These are phyloP conservation scores for Subanguina moxae DNA, from an alignment of 1,140 invertebrate genomes.

Conservation along the genomic window DNA sequence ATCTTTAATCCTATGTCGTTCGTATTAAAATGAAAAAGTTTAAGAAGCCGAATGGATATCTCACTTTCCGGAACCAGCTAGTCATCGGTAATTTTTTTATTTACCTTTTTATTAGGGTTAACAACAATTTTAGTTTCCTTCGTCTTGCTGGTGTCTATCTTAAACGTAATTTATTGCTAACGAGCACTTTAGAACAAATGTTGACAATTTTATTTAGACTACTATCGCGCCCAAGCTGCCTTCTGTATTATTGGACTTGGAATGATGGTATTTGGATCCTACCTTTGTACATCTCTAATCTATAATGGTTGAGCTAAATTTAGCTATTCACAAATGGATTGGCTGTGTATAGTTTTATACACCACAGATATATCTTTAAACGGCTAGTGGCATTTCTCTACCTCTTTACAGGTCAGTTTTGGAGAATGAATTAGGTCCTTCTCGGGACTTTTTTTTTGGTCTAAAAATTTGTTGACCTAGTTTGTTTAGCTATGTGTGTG, in stretches of 20 bases:
- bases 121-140: slow-evolving; percentile 1
- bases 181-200: neutral
- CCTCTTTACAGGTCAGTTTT: slow-evolving; percentile 45
- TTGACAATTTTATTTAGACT: slow-evolving; percentile 43
- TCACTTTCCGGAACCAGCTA: slow-evolving; percentile 50
- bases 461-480: neutral
- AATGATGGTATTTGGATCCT: slow-evolving; percentile 27
- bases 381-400: slow-evolving; percentile 42
- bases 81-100: slow-evolving; percentile 24
- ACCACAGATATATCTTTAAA: slow-evolving; percentile 54
- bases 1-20: no score
- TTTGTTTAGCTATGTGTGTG: slow-evolving; percentile 34
- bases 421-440: neutral
- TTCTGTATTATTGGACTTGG: slow-evolving; percentile 45
- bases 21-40: no score
- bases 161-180: slow-evolving; percentile 41
- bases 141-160: slow-evolving; percentile 46
- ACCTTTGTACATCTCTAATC: no score
- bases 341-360: slow-evolving; percentile 48
- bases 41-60: slow-evolving; percentile 50
- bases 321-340: slow-evolving; percentile 37
- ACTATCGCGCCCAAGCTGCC: slow-evolving; percentile 55
- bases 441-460: slow-evolving; percentile 15
- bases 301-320: no score
- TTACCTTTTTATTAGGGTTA: no score